Evolutionary conservation across 2,113 vertebrate species (phyloP), one percentile per base, ranked within the genome.

Genomic region (Astatotilapia flaviijosephi): DNA sequence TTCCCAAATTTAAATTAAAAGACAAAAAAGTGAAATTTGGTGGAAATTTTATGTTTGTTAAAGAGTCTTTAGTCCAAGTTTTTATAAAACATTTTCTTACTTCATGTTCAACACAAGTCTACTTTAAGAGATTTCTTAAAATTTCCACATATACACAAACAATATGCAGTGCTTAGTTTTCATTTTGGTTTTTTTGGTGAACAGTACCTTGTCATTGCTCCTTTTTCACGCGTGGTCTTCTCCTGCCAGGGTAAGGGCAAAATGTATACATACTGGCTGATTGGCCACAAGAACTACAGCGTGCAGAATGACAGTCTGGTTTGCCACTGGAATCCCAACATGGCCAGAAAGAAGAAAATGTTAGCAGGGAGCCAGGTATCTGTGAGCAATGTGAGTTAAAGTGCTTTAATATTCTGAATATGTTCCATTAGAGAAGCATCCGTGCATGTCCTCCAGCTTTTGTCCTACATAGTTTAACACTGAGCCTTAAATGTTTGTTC

Each of bases 271-370:
- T 98, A 98, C 82, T 98, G 98, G 97, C 95, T 99, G 31, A 80
- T 98, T 4, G 97, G 98, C 31, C 97, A 98, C 89, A 98, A 97
- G 92, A 97, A 98, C 94, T 98, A 97, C 94, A 97, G 97, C 1
- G 95, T 98, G 40, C 97, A 98, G 92, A 98, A 98, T 1, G 97
- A 98, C 97, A 99, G 97, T 81, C 95, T 98, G 91, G 98, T 98
- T 45, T 98, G 98, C 11, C 97, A 98, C 94, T 98, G 97, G 97
- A 97, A 97, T 12, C 97, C 97, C 1, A 94, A 84, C 56, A 92
- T 92, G 58, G 92, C 96, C 79, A 95, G 85, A 60, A 97, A 96
- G 80, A 98, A 96, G 87, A 97, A 95, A 81, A 73, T 80, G 2
- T 92, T 83, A 31, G 93, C 82, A 0, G 92, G 91, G 40, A 96